A percentile compares a stretch with the other conserved stretches of the same genome.
These are phyloP conservation scores for Heliconius himera DNA, from an alignment of 1,140 invertebrate species.

Conservation along the genomic window DNA sequence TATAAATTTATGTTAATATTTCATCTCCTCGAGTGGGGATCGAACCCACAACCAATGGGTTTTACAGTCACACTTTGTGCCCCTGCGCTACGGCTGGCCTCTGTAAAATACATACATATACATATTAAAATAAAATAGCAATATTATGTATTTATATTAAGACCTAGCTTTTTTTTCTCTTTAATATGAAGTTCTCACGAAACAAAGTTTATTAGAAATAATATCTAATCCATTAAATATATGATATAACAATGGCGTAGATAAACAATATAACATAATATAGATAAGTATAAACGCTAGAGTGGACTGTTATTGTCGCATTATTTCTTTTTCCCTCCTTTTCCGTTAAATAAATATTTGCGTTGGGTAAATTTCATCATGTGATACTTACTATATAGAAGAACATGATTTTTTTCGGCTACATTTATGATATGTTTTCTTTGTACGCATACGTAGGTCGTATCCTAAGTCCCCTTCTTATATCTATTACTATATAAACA, in stretches of 20 bases:
- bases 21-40: too few species aligned
- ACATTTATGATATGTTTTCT: neutral
- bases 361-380: slow-evolving; percentile 21
- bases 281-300: neutral
- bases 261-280: neutral
- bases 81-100: too few species aligned
- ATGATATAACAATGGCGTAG: neutral
- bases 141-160: neutral
- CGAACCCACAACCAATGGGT: too few species aligned
- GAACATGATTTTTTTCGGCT: slow-evolving; percentile 17
- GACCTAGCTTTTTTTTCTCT: neutral
- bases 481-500: neutral
- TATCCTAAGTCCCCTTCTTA: neutral
- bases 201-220: too few species aligned
- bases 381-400: neutral
- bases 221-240: too few species aligned
- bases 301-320: neutral
- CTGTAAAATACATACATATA: too few species aligned
- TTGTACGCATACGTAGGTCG: neutral
- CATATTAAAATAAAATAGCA: too few species aligned
- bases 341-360: slow-evolving; percentile 21
- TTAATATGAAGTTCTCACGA: too few species aligned
- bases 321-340: neutral
- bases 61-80: too few species aligned
- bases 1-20: too few species aligned